These are phyloP conservation scores for Scaptomyza pallida DNA, from an alignment of 1,140 invertebrate species.

Conservation along the genomic window DNA sequence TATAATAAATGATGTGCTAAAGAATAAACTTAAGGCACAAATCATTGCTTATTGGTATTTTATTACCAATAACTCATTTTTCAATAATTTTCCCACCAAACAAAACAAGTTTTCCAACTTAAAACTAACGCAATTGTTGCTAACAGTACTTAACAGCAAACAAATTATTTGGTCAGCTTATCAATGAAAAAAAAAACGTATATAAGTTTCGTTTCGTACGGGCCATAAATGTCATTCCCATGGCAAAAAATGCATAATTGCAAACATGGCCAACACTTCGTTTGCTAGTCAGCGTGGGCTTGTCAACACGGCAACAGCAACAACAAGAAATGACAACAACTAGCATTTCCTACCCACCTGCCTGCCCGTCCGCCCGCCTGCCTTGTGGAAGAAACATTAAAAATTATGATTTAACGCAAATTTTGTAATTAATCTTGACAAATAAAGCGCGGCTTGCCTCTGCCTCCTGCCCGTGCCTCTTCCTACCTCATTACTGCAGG, in stretches of 20 bases:
- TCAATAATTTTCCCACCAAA: no score
- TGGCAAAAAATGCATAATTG: conserved; percentile 7
- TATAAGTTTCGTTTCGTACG: background rate
- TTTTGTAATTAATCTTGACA: conserved; percentile 83
- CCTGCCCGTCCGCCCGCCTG: conserved; percentile 35
- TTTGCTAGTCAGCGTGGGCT: conserved; percentile 64
- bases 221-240: conserved; percentile 68
- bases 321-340: conserved; percentile 30
- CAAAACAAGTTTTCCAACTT: no score
- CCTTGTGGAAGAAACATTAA: conserved; percentile 71
- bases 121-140: no score
- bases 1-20: no score
- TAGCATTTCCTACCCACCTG: conserved; percentile 41
- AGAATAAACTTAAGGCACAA: no score
- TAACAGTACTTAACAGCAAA: conserved; percentile 6
- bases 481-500: background rate
- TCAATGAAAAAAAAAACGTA: conserved; percentile 16
- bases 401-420: conserved; percentile 81
- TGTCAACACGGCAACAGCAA: conserved; percentile 58
- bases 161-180: conserved; percentile 28
- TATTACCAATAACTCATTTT: no score
- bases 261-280: conserved; percentile 26
- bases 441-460: conserved; percentile 59
- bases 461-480: no score
- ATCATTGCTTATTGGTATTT: no score